Percentiles rank a stretch among this genome's conserved stretches.
phyloP scores from a whole-genome alignment of 2,113 vertebrate genomes.

The Penelope pileata region DNA sequence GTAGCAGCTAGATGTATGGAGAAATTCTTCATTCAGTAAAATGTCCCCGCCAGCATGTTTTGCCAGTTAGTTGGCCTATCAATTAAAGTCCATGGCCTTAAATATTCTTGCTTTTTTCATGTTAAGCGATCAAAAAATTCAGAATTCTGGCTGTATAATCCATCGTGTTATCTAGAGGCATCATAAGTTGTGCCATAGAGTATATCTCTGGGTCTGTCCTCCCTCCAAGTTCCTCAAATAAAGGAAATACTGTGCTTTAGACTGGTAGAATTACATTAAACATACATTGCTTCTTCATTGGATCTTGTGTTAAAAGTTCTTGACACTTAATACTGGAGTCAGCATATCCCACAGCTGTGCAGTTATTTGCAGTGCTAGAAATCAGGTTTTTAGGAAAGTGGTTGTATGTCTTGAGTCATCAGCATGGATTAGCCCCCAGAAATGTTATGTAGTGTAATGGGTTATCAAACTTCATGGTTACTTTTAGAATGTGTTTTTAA shows the following conservation, averaged over 20 bases:
- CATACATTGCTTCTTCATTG: neutral
- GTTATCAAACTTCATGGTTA: neutral
- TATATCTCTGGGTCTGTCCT: neutral
- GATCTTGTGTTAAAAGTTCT: neutral
- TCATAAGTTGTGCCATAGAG: neutral
- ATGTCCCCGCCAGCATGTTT: rapidly evolving
- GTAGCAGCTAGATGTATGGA: neutral
- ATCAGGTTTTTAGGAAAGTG: conserved; percentile 4
- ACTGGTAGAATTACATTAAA: neutral
- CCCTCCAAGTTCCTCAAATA: neutral
- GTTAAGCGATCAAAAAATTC: neutral
- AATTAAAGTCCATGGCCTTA: neutral
- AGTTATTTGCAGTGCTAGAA: conserved; percentile 36
- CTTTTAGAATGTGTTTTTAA: neutral
- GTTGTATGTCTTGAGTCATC: neutral
- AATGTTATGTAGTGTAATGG: neutral
- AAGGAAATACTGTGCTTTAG: neutral
- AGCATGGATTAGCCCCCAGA: neutral
- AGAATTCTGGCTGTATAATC: neutral
- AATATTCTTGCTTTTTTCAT: neutral
- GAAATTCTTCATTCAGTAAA: rapidly evolving
- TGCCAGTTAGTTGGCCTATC: neutral
- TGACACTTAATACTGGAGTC: neutral
- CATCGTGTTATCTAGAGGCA: neutral
- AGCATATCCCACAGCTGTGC: conserved; percentile 25